These are phyloP conservation scores for Rhyacophila evoluta DNA, from an alignment of 2,888 invertebrate genomes.

Conservation along the genomic window DNA sequence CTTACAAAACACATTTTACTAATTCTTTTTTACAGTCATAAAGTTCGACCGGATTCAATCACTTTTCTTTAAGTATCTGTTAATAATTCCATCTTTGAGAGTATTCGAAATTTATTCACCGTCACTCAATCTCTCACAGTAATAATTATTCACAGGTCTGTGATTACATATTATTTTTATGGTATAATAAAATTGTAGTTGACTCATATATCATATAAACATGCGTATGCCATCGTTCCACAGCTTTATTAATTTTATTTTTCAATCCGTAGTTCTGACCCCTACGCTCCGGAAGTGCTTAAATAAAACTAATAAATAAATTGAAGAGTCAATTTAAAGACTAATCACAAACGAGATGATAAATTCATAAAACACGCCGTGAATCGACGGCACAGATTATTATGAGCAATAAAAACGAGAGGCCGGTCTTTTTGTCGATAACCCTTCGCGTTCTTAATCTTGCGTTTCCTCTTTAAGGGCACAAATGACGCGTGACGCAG, in stretches of 20 bases:
- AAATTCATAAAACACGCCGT: not conserved
- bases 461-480: slow-evolving; percentile 3
- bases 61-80: too few relatives aligned
- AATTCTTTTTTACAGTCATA: too few relatives aligned
- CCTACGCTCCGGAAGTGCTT: not conserved
- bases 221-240: too few relatives aligned
- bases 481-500: not conserved
- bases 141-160: too few relatives aligned
- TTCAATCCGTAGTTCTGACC: not conserved
- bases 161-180: too few relatives aligned
- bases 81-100: too few relatives aligned
- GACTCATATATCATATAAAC: too few relatives aligned
- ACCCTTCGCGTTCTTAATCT: slow-evolving; percentile 5
- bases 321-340: not conserved
- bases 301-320: not conserved
- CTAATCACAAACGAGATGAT: not conserved
- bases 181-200: too few relatives aligned
- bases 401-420: not conserved
- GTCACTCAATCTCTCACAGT: too few relatives aligned
- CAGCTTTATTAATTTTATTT: not conserved
- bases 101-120: too few relatives aligned
- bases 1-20: too few relatives aligned
- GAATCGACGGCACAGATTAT: not conserved
- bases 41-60: too few relatives aligned
- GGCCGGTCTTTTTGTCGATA: not conserved